These are phyloP conservation scores for Ips typographus DNA, from an alignment of 1,140 invertebrate genomes.

Conservation along the genomic window DNA sequence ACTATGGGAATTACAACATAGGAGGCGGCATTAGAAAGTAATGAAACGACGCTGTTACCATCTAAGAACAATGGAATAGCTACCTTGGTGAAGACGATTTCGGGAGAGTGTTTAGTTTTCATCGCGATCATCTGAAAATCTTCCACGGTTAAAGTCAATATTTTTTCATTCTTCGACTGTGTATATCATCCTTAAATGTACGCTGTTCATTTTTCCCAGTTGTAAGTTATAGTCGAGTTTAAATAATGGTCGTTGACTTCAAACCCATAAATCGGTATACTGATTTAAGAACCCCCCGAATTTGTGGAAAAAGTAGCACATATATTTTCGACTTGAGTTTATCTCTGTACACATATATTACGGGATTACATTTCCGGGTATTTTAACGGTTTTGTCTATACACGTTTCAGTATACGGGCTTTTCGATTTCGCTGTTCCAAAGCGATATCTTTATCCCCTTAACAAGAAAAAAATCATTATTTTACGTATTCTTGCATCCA, in stretches of 20 bases:
- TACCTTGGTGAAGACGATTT: no score
- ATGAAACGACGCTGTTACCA: no score
- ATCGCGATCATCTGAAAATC: no score
- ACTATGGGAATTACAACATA: slow-evolving; percentile 7
- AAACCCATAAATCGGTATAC: slow-evolving; percentile 26
- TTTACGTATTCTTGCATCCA: no score
- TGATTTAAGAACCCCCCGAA: slow-evolving; percentile 26
- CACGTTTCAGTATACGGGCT: neutral
- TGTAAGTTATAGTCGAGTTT: slow-evolving; percentile 17
- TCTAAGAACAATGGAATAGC: neutral
- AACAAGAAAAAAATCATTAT: no score
- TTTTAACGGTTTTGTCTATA: slow-evolving; percentile 22
- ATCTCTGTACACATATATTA: slow-evolving; percentile 31
- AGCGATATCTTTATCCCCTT: no score
- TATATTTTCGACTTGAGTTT: slow-evolving; percentile 29
- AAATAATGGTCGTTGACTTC: slow-evolving; percentile 22
- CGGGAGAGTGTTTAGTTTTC: no score
- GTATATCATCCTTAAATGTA: no score
- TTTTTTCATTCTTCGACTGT: no score
- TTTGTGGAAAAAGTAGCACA: slow-evolving; percentile 25
- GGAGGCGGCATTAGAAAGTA: neutral
- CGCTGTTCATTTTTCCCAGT: slow-evolving; percentile 11
- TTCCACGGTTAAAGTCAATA: no score
- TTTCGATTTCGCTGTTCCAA: slow-evolving; percentile 1
- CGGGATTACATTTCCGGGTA: slow-evolving; percentile 24